Base-by-base conservation (phyloP, 2,888 invertebrate species). In the Tridacna crocea region DNA sequence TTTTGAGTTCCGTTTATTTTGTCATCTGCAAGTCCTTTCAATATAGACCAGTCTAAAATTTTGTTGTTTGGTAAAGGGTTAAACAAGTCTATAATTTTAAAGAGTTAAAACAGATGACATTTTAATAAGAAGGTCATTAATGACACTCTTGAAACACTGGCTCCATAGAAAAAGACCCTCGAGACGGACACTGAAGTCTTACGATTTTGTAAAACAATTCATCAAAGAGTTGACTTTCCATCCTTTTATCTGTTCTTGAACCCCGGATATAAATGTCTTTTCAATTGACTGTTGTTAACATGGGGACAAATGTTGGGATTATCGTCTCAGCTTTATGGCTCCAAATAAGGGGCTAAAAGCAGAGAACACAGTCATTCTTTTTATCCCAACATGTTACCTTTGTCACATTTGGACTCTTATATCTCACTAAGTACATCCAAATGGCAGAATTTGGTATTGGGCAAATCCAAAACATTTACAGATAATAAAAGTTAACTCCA, bases 211-310 rank as follows among this genome's bases (percentile, higher is more conserved):
- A 68, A 46, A 46, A 26, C 27, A 13, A 66, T 68, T 68, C 68
- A 68, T 27, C 46, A n/a, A 17, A 68, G 68, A 47, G 6, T 68
- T 68, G 68, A 68, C 68, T 68, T 68, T 24, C 22, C 68, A 68
- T 46, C 46, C 46, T 46, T 46, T 46, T 46, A n/a, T 68, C 68
- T 68, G n/a, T 68, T 46, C 61, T 61, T 61, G 22, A 61, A 61
- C 61, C 47, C 77, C 72, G 77, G 77, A 77, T 70, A 77, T 72
- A 77, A 77, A 77, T 77, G 58, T 70, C 72, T 70, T 77, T 77
- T 46, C 46, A 48, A 77, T 70, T 3, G 72, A 72, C 70, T 77
- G 77, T 77, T 77, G 77, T 72, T 70, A 61, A 47, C 58, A 51
- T 22, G 60, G 60, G 17, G 26, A 77, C 70, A 77, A 77, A 77